Percentiles rank a stretch among this genome's conserved stretches.
Evolutionary conservation across 2,113 vertebrate genomes (phyloP).

Genomic region (Toxotes jaculatrix): DNA sequence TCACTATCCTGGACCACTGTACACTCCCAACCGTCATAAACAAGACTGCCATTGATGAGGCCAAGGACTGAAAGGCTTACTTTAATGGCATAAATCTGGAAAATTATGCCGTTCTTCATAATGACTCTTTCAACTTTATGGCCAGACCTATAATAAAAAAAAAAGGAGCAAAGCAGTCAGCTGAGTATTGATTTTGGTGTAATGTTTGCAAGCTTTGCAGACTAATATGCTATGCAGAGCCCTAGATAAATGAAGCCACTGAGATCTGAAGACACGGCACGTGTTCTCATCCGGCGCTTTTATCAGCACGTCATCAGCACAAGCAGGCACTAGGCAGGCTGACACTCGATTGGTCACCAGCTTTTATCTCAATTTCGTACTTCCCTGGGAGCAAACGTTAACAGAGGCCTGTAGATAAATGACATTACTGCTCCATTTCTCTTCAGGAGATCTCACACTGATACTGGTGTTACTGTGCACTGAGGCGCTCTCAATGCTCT

Average conservation of each 20-base stretch:
- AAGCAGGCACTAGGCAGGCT: constrained; percentile 69
- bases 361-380: constrained; percentile 82
- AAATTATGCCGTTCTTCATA: constrained; percentile 66
- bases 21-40: constrained; percentile 54
- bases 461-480: constrained; percentile 56
- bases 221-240: constrained; percentile 41
- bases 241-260: constrained; percentile 47
- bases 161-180: constrained; percentile 64
- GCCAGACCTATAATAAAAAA: constrained; percentile 60
- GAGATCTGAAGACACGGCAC: constrained; percentile 45
- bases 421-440: constrained; percentile 79
- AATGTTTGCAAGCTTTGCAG: constrained; percentile 52
- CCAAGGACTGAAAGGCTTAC: constrained; percentile 50
- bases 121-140: constrained; percentile 76
- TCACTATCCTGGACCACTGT: constrained; percentile 19
- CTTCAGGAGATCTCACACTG: constrained; percentile 71
- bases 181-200: constrained; percentile 71
- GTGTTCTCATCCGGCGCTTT: constrained; percentile 55
- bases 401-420: constrained; percentile 81
- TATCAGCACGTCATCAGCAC: constrained; percentile 75
- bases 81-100: constrained; percentile 62
- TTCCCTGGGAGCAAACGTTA: constrained; percentile 77
- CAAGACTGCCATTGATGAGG: constrained; percentile 43
- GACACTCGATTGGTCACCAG: constrained; percentile 79
- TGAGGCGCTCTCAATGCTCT: constrained; percentile 41